These are phyloP conservation scores for Hemicentrotus pulcherrimus DNA, from an alignment of 35 echinoderm and acorn worm species.

Conservation along the genomic window DNA sequence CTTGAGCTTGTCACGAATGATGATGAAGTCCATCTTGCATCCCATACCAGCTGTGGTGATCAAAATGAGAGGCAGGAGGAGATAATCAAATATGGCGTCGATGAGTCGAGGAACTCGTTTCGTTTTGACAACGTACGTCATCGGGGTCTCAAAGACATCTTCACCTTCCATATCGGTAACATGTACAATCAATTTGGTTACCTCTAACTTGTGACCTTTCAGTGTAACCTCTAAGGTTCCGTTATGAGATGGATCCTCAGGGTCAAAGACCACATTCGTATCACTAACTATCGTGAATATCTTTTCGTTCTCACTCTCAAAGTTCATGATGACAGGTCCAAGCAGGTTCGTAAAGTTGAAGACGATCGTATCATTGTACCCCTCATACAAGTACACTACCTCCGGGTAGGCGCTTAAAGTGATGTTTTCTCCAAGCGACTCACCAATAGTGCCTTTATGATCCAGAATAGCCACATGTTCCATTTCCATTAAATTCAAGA, in stretches of 20 bases:
- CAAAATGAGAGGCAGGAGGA: slow-evolving; percentile 76
- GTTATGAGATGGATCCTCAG: slow-evolving; percentile 51
- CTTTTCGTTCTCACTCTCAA: slow-evolving; percentile 51
- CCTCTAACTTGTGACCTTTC: slow-evolving; percentile 53
- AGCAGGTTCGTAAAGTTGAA: slow-evolving; percentile 50
- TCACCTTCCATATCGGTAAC: slow-evolving; percentile 53
- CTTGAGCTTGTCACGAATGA: slow-evolving; percentile 79
- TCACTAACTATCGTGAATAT: slow-evolving; percentile 61
- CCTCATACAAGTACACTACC: not conserved
- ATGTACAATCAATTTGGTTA: slow-evolving; percentile 55
- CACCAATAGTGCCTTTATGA: not conserved
- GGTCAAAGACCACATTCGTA: slow-evolving; percentile 51
- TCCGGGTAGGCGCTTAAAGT: not conserved
- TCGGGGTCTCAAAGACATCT: slow-evolving; percentile 15
- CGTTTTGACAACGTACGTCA: slow-evolving; percentile 66
- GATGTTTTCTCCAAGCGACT: slow-evolving; percentile 14
- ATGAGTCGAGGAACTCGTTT: slow-evolving; percentile 70
- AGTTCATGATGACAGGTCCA: slow-evolving; percentile 44
- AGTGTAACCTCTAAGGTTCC: slow-evolving; percentile 63
- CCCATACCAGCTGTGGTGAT: slow-evolving; percentile 88
- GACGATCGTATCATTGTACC: slow-evolving; percentile 26
- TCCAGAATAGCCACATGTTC: not conserved
- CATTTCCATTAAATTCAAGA: not conserved
- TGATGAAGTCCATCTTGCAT: slow-evolving; percentile 82
- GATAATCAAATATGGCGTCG: slow-evolving; percentile 78